Evolutionary conservation across 2,797 vertebrate genomes (phyloP).

Genomic region (Bucorvus abyssinicus): DNA sequence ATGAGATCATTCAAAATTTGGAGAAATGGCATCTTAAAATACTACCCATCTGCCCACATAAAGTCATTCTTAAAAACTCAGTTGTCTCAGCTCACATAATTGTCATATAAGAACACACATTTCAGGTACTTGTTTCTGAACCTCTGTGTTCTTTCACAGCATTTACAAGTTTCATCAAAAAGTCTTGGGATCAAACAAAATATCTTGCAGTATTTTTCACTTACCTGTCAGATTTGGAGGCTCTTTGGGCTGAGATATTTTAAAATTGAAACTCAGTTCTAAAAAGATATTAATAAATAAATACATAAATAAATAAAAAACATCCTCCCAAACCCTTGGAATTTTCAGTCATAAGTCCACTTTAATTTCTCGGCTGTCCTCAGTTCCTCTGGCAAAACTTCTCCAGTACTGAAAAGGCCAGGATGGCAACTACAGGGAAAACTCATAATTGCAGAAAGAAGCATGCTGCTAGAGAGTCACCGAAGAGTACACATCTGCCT

Average conservation of each 20-base stretch:
- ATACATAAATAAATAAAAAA: too few species aligned
- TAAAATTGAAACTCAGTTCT: background rate
- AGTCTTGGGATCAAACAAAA: background rate
- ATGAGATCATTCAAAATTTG: background rate
- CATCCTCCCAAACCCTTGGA: background rate
- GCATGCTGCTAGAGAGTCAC: background rate
- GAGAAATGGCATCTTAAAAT: background rate
- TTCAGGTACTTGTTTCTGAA: background rate
- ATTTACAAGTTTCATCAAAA: background rate
- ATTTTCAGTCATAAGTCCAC: background rate
- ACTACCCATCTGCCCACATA: background rate
- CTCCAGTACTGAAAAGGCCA: background rate
- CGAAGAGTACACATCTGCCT: background rate
- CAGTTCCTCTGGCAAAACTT: background rate
- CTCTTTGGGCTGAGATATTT: background rate
- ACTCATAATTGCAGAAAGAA: background rate
- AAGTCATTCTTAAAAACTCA: background rate
- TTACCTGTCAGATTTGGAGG: background rate
- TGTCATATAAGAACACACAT: background rate
- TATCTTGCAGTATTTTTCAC: background rate
- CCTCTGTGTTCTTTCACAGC: background rate
- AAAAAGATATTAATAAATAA: background rate
- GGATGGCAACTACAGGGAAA: background rate
- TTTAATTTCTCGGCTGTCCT: background rate
- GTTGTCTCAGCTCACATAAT: background rate